A percentile compares a stretch with the other conserved stretches of the same genome.
These are phyloP conservation scores for Gonocerus acuteangulatus DNA, from an alignment of 2,888 invertebrate genomes.

Conservation along the genomic window DNA sequence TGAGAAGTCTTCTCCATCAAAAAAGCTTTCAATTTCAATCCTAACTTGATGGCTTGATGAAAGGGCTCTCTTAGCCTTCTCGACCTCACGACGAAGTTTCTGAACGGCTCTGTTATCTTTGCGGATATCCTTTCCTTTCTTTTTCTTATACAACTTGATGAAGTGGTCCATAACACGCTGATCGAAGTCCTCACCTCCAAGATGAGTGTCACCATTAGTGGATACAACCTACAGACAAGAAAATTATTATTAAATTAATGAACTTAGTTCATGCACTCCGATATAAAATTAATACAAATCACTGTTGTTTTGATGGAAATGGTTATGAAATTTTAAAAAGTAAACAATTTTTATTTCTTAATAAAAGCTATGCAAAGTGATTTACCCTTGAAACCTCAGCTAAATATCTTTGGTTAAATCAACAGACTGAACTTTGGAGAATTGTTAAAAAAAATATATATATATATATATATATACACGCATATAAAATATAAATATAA, in stretches of 20 bases:
- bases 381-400: too few species aligned
- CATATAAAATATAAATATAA: too few species aligned
- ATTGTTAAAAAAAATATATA: too few species aligned
- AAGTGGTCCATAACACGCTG: constrained; percentile 98
- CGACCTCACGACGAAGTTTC: constrained; percentile 92
- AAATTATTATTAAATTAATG: neutral
- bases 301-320: neutral
- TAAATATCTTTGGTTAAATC: too few species aligned
- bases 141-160: constrained; percentile 96
- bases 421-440: too few species aligned
- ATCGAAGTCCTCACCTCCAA: constrained; percentile 99
- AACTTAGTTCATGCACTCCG: neutral
- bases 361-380: too few species aligned
- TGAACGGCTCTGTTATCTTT: constrained; percentile 92
- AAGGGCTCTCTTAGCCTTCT: constrained; percentile 93
- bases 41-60: constrained; percentile 91
- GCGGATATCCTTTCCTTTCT: constrained; percentile 94
- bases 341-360: too few species aligned
- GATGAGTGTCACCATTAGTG: constrained; percentile 92
- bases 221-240: constrained; percentile 53
- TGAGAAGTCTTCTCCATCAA: constrained; percentile 96
- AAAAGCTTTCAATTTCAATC: constrained; percentile 98
- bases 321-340: neutral
- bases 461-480: too few species aligned
- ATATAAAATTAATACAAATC: neutral